Percentiles rank a stretch among this genome's conserved stretches.
Evolutionary conservation across 2,113 vertebrate genomes (phyloP).

Genomic region (Coracopsis vasa): DNA sequence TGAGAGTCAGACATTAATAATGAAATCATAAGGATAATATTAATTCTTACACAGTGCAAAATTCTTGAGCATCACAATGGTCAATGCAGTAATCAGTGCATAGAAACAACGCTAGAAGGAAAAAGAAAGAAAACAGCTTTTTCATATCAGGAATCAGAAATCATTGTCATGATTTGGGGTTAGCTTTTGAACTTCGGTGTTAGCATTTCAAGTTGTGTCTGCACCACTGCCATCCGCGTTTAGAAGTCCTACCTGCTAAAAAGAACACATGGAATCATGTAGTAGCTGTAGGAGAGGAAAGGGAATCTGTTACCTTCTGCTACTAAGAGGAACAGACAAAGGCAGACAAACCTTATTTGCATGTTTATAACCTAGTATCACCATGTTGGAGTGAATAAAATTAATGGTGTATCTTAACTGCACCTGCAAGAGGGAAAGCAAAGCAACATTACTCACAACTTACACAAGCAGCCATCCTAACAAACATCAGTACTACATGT

Average conservation of each 20-base stretch:
- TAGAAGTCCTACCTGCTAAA: not conserved
- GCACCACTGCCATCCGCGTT: not conserved
- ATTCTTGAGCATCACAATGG: not conserved
- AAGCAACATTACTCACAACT: not conserved
- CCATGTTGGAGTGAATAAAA: not conserved
- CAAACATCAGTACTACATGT: not conserved
- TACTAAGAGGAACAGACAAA: not conserved
- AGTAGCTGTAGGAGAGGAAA: not conserved
- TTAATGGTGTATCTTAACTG: not conserved
- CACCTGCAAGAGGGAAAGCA: not conserved
- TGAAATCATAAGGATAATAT: not conserved
- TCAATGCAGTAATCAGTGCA: not conserved
- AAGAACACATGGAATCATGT: not conserved
- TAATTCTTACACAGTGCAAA: not conserved
- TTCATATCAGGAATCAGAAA: not conserved
- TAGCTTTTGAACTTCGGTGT: not conserved
- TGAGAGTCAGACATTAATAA: not conserved
- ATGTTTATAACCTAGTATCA: not conserved
- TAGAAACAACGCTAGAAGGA: not conserved
- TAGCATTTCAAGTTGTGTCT: not conserved
- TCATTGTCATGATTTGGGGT: not conserved
- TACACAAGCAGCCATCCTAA: not conserved
- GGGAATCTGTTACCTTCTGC: not conserved
- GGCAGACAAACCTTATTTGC: not conserved
- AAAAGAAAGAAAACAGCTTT: not conserved